Evolutionary conservation across 2,797 vertebrate genomes (phyloP), one percentile per base, ranked within the genome.

Genomic region (Balearica regulorum): DNA sequence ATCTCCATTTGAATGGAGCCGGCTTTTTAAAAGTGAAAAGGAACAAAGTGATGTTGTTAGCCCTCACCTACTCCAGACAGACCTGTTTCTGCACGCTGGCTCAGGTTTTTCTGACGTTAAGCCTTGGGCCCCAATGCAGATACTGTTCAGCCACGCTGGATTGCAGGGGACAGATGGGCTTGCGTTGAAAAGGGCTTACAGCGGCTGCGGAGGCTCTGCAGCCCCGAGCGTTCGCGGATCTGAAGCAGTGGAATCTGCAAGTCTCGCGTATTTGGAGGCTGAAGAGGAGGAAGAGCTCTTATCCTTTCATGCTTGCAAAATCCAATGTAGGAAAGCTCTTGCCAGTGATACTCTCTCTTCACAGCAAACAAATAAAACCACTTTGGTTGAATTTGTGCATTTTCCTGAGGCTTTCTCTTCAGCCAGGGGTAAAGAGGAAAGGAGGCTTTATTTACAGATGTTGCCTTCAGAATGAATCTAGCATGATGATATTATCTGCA

Each of bases 221-320:
- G 77, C 81, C 70, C 62, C 0, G 0, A 62, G 77, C 4, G 0
- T 12, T n/a, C 0, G 0, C n/a, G 11, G 44, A 73, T 89, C 49
- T 3, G 4, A 13, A 41, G 76, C 72, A 31, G 39, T 35, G 60
- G 79, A 91, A 96, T 87, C 82, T 87, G 71, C 43, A 51, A 37
- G 70, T 72, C 72, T 77, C 11, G 0, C 1, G 0, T 92, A 8
- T 72, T 81, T 70, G 77, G 66, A 70, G 24, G 39, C 4, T 54
- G 83, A 94, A 79, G 79, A 92, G 57, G 54, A 86, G 35, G 57
- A 75, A 82, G 33, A 64, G 35, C 73, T 89, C 94, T 93, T 90
- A 77, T 96, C 70, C 41, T 73, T 90, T 77, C 51, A 41, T 75
- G 57, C 72, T 82, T 88, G 70, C 69, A 79, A 89, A 91, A 89